phyloP scores from a whole-genome alignment of 2,797 vertebrate genomes.

The Gallirallus australis region DNA sequence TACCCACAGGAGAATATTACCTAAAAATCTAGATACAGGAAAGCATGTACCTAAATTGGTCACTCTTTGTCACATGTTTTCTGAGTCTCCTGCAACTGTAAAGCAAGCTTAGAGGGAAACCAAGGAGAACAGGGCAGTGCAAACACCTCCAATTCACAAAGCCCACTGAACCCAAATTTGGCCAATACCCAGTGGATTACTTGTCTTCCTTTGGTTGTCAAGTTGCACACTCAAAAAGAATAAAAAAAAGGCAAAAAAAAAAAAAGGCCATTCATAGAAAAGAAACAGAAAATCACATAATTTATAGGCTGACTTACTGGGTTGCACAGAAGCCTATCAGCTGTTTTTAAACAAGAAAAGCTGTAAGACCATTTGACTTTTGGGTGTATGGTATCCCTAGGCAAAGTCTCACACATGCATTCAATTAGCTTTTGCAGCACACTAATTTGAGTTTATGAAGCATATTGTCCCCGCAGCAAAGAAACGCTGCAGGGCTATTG shows the following conservation, averaged over 20 bases:
- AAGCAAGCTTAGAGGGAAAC: not conserved
- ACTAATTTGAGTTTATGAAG: conserved; percentile 64
- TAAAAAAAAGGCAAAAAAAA: not conserved
- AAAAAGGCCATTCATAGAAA: not conserved
- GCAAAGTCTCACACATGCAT: not conserved
- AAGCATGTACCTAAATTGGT: not conserved
- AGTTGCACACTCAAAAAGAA: not conserved
- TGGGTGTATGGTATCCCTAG: not conserved
- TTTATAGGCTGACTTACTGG: not conserved
- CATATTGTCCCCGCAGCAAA: conserved; percentile 40
- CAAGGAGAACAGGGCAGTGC: not conserved
- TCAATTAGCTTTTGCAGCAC: conserved; percentile 44
- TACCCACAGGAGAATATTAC: fast-evolving
- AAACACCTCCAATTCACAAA: not conserved
- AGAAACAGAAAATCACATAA: not conserved
- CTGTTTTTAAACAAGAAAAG: conserved; percentile 10
- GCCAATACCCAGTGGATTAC: not conserved
- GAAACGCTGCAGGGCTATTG: conserved; percentile 28
- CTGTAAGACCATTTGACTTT: conserved; percentile 34
- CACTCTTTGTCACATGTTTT: not conserved
- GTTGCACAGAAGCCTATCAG: not conserved
- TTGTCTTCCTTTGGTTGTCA: not conserved
- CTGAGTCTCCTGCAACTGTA: not conserved
- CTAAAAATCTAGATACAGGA: not conserved
- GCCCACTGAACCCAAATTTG: not conserved